A percentile compares a stretch with the other conserved stretches of the same genome.
Conservation (phyloP, 2,888 invertebrate species). For the Ophion ventricosus region DNA sequence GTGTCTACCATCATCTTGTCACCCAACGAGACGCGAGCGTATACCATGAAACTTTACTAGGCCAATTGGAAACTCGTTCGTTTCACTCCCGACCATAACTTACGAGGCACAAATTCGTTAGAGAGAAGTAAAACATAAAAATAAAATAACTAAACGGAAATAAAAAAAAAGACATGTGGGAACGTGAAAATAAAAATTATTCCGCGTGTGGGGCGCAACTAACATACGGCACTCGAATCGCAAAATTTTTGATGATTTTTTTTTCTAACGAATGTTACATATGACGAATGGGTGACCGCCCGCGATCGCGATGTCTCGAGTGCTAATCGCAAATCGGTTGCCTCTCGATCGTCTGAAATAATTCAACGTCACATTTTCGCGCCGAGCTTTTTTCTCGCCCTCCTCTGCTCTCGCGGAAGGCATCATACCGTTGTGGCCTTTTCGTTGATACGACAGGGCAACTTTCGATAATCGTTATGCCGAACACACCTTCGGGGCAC, state of each 20-base stretch:
- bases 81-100: constrained; percentile 55
- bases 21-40: constrained; percentile 45
- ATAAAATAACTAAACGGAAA: neutral
- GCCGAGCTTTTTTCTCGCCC: constrained; percentile 9
- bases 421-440: neutral
- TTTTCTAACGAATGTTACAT: no score
- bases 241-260: no score
- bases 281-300: no score
- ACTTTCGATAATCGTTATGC: constrained; percentile 63
- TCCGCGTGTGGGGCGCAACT: neutral
- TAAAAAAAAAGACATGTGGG: neutral
- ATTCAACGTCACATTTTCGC: constrained; percentile 49
- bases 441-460: constrained; percentile 30
- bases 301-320: no score
- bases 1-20: constrained; percentile 67
- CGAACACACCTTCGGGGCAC: constrained; percentile 44
- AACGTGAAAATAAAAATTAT: neutral
- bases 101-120: constrained; percentile 23
- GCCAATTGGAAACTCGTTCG: constrained; percentile 69
- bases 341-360: constrained; percentile 44
- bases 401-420: neutral
- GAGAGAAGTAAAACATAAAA: neutral
- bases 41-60: constrained; percentile 70
- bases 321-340: neutral
- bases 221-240: no score